These are phyloP conservation scores for Oxyscelio sp. DNA, from an alignment of 2,888 invertebrate genomes.

Conservation along the genomic window DNA sequence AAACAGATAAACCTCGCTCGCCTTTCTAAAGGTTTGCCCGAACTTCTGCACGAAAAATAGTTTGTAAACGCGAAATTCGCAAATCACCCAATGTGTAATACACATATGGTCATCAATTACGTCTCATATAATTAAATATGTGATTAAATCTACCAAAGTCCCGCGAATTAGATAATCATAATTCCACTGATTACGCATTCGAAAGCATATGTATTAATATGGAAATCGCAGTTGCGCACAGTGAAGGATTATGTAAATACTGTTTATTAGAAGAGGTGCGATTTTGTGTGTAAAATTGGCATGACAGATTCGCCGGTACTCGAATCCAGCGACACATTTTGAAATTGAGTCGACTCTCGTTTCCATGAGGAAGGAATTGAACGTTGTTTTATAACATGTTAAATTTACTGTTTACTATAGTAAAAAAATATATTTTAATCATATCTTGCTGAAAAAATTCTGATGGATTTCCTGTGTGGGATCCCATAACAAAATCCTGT, in stretches of 20 bases:
- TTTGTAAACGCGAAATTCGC: too few species aligned
- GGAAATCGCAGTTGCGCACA: too few species aligned
- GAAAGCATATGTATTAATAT: constrained; percentile 24
- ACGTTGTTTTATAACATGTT: too few species aligned
- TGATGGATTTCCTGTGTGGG: too few species aligned
- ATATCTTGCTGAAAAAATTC: too few species aligned
- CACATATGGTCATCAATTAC: constrained; percentile 23
- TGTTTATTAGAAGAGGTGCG: constrained; percentile 9
- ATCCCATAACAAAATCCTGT: too few species aligned
- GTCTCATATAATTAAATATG: constrained; percentile 6
- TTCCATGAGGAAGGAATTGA: background rate
- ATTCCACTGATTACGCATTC: constrained; percentile 1
- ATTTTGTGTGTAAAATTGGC: constrained; percentile 24
- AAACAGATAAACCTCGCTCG: too few species aligned
- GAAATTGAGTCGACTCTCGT: background rate
- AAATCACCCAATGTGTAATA: too few species aligned
- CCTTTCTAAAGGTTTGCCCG: too few species aligned
- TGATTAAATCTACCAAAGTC: constrained; percentile 8
- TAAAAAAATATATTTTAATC: too few species aligned
- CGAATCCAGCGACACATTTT: constrained; percentile 33
- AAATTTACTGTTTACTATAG: too few species aligned
- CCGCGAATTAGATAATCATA: constrained; percentile 29
- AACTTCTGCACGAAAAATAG: too few species aligned
- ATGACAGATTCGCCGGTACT: constrained; percentile 41
- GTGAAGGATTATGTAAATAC: constrained; percentile 22